Evolutionary conservation across 2,113 vertebrate species (phyloP), one percentile per base, ranked within the genome.

Genomic region (Synodontis membranacea): DNA sequence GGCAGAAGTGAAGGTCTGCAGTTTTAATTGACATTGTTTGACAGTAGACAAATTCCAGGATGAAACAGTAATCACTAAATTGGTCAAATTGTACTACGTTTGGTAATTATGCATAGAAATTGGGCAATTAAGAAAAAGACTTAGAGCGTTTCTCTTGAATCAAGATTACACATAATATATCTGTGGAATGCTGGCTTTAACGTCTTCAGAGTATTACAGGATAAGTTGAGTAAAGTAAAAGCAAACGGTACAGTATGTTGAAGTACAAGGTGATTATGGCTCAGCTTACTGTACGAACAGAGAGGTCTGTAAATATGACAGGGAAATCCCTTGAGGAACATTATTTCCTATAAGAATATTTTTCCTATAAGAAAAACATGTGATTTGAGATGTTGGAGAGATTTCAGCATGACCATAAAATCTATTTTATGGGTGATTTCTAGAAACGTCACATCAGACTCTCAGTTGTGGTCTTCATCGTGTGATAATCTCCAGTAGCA

Each of bases 51-150:
- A 82, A 90, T 89, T 88, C 85, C 84, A 64, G 83, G 85, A 86
- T 93, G 92, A 93, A 91, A 92, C 86, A 90, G 86, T 84, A 92
- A 91, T 91, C 74, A 75, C 64, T 56, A 34, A 37, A 37, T 12
- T 37, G 19, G n/a, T 15, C n/a, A 80, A 80, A 80, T 39, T 56
- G 39, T 56, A 56, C 31, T 11, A 37, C 54, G 31, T 56, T 37
- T 21, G 44, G 75, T 28, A 80, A 56, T 56, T 80, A 37, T 80
- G 9, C 31, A 56, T 56, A 37, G 34, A 52, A 86, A 91, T 91
- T 90, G 90, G 90, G 84, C 90, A 85, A 91, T 91, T 89, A 88
- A 91, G 88, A 86, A 86, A 84, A 68, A 84, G 78, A 56, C 80
- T 88, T 88, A n/a, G n/a, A n/a, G 82, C 68, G 88, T 89, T 91